Conservation (phyloP, 1,140 invertebrate genomes). For the Drosophila suzukii region DNA sequence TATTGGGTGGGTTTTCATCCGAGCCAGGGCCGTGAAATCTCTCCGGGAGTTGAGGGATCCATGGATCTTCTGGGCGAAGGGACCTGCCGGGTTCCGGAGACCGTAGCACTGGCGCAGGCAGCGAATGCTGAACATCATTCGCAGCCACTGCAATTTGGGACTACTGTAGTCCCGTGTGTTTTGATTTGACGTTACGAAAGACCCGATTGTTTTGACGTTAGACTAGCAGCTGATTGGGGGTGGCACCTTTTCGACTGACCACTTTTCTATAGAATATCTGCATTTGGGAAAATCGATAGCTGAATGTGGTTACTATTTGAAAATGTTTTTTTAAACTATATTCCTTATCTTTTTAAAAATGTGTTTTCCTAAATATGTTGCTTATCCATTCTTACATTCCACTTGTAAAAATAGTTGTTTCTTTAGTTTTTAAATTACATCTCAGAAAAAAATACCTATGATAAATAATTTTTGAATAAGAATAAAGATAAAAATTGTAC, state of each 20-base stretch:
- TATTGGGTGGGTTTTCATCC: slow-evolving; percentile 24
- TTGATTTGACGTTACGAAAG: slow-evolving; percentile 17
- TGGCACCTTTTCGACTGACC: background rate
- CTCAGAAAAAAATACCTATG: too few species aligned
- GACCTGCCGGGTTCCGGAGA: background rate
- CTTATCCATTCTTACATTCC: too few species aligned
- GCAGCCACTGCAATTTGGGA: slow-evolving; percentile 7
- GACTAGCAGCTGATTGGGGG: slow-evolving; percentile 17
- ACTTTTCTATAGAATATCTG: background rate
- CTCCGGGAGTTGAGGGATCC: background rate
- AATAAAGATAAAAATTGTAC: too few species aligned
- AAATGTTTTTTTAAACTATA: background rate
- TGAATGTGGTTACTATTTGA: background rate
- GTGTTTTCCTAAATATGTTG: too few species aligned
- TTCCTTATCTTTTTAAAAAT: too few species aligned
- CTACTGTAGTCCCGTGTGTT: slow-evolving; percentile 5
- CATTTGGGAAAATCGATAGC: background rate
- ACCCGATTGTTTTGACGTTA: slow-evolving; percentile 33
- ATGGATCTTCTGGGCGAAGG: background rate
- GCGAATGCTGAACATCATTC: slow-evolving; percentile 23
- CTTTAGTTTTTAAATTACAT: too few species aligned
- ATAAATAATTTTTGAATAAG: too few species aligned
- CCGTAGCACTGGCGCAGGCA: slow-evolving; percentile 5
- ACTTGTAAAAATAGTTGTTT: too few species aligned
- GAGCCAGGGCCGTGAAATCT: slow-evolving; percentile 16